phyloP scores from a whole-genome alignment of 2,888 invertebrate genomes.

The Timandra comae region DNA sequence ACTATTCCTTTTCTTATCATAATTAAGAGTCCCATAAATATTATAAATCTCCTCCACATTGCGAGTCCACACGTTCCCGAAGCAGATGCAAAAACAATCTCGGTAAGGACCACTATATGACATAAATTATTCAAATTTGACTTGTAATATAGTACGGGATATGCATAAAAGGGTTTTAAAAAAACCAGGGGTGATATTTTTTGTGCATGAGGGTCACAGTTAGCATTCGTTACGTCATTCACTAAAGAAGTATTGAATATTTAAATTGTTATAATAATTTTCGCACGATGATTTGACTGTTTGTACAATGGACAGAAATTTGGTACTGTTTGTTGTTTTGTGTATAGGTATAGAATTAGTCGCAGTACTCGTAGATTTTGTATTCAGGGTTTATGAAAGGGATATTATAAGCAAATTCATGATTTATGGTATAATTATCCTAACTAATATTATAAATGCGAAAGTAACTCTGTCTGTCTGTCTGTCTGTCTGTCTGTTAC shows the following conservation, averaged over 20 bases:
- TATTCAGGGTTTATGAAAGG: too few relatives aligned
- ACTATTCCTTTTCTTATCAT: too few relatives aligned
- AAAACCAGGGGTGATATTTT: slow-evolving; percentile 65
- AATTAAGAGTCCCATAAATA: too few relatives aligned
- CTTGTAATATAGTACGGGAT: slow-evolving; percentile 71
- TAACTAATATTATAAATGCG: too few relatives aligned
- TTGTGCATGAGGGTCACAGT: slow-evolving; percentile 52
- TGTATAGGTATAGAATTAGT: too few relatives aligned
- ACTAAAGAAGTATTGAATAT: slow-evolving; percentile 57
- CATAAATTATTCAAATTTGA: slow-evolving; percentile 77
- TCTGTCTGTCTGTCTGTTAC: too few relatives aligned
- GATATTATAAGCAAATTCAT: too few relatives aligned
- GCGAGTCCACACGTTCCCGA: slow-evolving; percentile 19
- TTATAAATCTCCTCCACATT: too few relatives aligned
- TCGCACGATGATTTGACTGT: slow-evolving; percentile 53
- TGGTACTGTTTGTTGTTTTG: slow-evolving; percentile 3
- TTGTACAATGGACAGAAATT: slow-evolving; percentile 8
- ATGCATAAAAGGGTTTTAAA: slow-evolving; percentile 73
- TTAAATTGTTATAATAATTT: slow-evolving; percentile 43
- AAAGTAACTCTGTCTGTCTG: too few relatives aligned
- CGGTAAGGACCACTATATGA: slow-evolving; percentile 43
- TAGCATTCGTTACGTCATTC: slow-evolving; percentile 51
- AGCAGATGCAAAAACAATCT: slow-evolving; percentile 59
- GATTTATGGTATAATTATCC: too few relatives aligned
- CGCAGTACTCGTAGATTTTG: too few relatives aligned